Conservation (phyloP, 2,888 invertebrate species). For the Apeira syringaria region DNA sequence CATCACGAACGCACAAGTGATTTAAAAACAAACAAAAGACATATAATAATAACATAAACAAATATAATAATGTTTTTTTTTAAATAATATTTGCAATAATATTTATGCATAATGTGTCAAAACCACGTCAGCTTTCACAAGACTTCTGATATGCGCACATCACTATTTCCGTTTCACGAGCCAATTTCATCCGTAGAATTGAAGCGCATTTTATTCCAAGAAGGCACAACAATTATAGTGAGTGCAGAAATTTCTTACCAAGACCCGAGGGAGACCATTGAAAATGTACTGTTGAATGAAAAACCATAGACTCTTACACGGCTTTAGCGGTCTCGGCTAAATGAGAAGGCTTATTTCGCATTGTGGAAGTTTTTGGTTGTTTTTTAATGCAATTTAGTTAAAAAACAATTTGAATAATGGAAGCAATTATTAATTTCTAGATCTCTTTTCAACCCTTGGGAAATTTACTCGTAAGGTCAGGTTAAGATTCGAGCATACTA, state of each 20-base stretch:
- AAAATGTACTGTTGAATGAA: constrained; percentile 42
- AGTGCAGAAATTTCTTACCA: constrained; percentile 56
- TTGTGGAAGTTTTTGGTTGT: constrained; percentile 10
- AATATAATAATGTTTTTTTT: too few species aligned
- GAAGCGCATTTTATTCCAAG: constrained; percentile 41
- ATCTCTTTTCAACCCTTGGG: too few species aligned
- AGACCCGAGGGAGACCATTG: constrained; percentile 40
- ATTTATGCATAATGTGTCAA: too few species aligned
- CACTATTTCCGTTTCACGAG: constrained; percentile 41
- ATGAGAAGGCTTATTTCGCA: constrained; percentile 20
- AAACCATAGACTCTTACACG: constrained; percentile 36
- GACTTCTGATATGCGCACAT: too few species aligned
- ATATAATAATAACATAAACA: too few species aligned
- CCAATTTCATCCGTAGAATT: constrained; percentile 37
- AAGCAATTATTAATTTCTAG: too few species aligned
- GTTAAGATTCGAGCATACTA: too few species aligned
- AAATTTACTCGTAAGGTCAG: too few species aligned
- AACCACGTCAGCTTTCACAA: too few species aligned
- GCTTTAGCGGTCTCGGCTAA: constrained; percentile 22
- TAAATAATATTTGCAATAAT: too few species aligned
- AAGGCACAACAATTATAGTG: constrained; percentile 56
- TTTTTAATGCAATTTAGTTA: background rate
- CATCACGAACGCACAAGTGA: too few species aligned
- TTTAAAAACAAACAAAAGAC: too few species aligned
- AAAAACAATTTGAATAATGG: background rate